Base-by-base conservation (phyloP, 2,888 invertebrate species). In the Hypselothyrea guttata region DNA sequence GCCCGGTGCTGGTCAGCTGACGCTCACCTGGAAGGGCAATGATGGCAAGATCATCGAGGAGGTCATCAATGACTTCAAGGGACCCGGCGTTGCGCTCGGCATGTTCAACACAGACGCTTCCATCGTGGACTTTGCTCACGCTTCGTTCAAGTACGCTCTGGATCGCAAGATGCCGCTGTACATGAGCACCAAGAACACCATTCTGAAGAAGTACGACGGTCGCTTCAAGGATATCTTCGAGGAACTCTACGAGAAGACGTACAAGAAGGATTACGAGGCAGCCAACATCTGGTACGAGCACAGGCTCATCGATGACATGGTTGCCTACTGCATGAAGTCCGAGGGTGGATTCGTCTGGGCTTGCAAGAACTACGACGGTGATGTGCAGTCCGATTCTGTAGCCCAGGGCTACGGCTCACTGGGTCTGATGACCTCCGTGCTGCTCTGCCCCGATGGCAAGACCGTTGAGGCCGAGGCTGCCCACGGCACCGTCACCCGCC, bases 321-420 rank as follows among this genome's bases (percentile, higher is more conserved):
- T 99, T 9, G 99, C 99, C 1, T 98, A 98, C 87, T 95, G 95
- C 28, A 96, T 99, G 96, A 99, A 99, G 90, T 96, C 97, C 0
- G 97, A 98, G 83, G 99, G 99, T 73, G 99, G 99, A 35, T 99
- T 99, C 90, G 98, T 99, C 0, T 99, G 99, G 99, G 98, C 99
- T 7, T 99, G 99, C 90, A 99, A 99, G 90, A 99, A 99, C 90
- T 99, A 99, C 89, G 99, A 99, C 87, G 99, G 99, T 35, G 99
- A 99, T 90, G 99, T 99, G 0, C 99, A 99, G 90, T 98, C 98
- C 0, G 99, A 99, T 90, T 96, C 98, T 0, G 97, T 99, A 22
- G 99, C 99, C 59, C 99, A 99, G 91, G 98, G 98, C 28, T 97
- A 95, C 81, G 97, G 99, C 9, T 98, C 98, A 0, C 91, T 99